phyloP scores from a whole-genome alignment of 2,113 vertebrate genomes.

The Mobula hypostoma region DNA sequence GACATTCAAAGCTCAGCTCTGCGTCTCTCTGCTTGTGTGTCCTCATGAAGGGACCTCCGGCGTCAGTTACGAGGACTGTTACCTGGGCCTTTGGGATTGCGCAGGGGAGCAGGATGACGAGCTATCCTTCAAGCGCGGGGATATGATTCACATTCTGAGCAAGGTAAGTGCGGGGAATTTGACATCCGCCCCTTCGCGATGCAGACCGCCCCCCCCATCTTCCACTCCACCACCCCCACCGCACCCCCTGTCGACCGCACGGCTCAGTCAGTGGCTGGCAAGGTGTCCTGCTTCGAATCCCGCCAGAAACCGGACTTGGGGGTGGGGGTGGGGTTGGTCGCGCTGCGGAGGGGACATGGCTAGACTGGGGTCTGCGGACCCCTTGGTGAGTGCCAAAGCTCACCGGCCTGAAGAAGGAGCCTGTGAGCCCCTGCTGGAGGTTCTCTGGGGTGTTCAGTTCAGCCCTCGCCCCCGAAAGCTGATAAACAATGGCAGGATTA shows the following conservation, averaged over 20 bases:
- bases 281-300: no score
- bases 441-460: no score
- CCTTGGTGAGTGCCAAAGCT: no score
- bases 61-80: conserved; percentile 68
- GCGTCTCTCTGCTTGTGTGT: background rate
- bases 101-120: conserved; percentile 71
- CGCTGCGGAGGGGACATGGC: no score
- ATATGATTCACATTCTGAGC: conserved; percentile 83
- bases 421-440: no score
- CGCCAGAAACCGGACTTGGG: no score
- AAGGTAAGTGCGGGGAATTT: conserved; percentile 65
- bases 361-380: no score
- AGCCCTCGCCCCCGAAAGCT: no score
- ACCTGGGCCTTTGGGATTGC: conserved; percentile 88
- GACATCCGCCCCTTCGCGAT: background rate
- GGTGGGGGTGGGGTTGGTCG: no score
- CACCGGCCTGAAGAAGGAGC: no score
- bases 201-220: conserved; percentile 23
- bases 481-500: no score
- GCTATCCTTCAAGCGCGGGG: conserved; percentile 79
- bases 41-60: background rate
- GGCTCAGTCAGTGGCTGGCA: background rate
- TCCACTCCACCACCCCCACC: conserved; percentile 42
- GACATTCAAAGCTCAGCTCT: background rate
- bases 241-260: conserved; percentile 16